Percentiles rank a stretch among this genome's conserved stretches.
Conservation (phyloP, 1,140 invertebrate species). For the Drosophila funebris region DNA sequence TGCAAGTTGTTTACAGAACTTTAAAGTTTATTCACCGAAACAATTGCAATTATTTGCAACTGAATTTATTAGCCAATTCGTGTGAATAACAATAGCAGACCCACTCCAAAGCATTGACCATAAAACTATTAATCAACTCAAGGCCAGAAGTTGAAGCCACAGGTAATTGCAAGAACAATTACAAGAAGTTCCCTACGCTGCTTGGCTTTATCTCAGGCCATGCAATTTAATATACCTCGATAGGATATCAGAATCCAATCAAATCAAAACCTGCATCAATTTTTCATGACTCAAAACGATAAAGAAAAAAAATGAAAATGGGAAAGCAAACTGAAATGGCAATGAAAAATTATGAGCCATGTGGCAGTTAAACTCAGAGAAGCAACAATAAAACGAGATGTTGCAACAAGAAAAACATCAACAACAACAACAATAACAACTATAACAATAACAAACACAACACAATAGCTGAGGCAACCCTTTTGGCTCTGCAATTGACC, state of each 20-base stretch:
- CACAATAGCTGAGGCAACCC: slow-evolving; percentile 41
- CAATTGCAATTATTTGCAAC: neutral
- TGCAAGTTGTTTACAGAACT: neutral
- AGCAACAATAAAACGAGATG: slow-evolving; percentile 2
- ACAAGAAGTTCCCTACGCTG: slow-evolving; percentile 23
- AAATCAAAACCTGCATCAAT: slow-evolving; percentile 69
- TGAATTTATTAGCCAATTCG: slow-evolving; percentile 39
- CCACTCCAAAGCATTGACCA: neutral
- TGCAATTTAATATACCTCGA: slow-evolving; percentile 65
- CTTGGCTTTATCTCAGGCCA: neutral
- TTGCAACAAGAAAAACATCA: neutral
- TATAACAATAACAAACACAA: slow-evolving; percentile 26
- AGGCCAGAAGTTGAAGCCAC: neutral
- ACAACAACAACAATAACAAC: slow-evolving; percentile 15
- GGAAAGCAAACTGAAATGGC: slow-evolving; percentile 48
- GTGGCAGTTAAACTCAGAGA: slow-evolving; percentile 48
- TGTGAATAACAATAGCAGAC: neutral
- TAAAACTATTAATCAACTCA: slow-evolving; percentile 40
- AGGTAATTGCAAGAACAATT: slow-evolving; percentile 51
- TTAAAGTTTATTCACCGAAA: neutral
- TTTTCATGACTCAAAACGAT: slow-evolving; percentile 48
- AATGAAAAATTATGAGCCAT: slow-evolving; percentile 79
- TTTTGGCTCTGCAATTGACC: slow-evolving; percentile 31
- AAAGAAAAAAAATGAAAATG: neutral
- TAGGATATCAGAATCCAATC: slow-evolving; percentile 72